A percentile compares a stretch with the other conserved stretches of the same genome.
phyloP scores from a whole-genome alignment of 2,113 vertebrate species.

The Leptobrachium leishanense region DNA sequence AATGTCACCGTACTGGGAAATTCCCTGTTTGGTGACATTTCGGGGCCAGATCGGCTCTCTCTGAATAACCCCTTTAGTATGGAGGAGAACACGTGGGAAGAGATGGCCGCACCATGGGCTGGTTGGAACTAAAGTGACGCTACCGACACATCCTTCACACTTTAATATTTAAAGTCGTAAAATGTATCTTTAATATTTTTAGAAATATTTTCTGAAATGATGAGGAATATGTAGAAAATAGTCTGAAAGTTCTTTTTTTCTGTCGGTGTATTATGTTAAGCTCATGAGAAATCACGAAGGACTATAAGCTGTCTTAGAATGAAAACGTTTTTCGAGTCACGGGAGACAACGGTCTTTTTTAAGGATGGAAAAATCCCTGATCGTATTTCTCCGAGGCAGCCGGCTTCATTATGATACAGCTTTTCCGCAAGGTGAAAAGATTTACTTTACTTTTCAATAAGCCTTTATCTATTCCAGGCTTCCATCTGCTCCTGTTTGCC shows the following conservation, averaged over 20 bases:
- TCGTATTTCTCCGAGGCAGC: slow-evolving; percentile 9
- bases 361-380: slow-evolving; percentile 13
- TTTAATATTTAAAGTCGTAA: too few relatives aligned
- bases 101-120: too few relatives aligned
- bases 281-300: background rate
- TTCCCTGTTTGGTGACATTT: too few relatives aligned
- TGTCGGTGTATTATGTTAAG: background rate
- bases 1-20: too few relatives aligned
- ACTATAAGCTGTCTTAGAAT: slow-evolving; percentile 21
- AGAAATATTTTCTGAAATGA: too few relatives aligned
- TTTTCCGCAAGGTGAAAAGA: slow-evolving; percentile 37
- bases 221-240: too few relatives aligned
- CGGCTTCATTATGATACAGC: slow-evolving; percentile 8
- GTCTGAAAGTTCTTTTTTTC: background rate
- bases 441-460: slow-evolving; percentile 18
- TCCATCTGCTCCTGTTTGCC: slow-evolving; percentile 28
- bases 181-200: too few relatives aligned
- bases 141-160: too few relatives aligned
- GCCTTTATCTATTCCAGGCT: slow-evolving; percentile 8
- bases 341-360: background rate
- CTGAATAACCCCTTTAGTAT: too few relatives aligned
- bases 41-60: too few relatives aligned
- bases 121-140: too few relatives aligned
- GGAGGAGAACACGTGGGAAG: too few relatives aligned
- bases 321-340: background rate